Conservation (phyloP, 2,888 invertebrate species). For the Drosophila gaucha region DNA sequence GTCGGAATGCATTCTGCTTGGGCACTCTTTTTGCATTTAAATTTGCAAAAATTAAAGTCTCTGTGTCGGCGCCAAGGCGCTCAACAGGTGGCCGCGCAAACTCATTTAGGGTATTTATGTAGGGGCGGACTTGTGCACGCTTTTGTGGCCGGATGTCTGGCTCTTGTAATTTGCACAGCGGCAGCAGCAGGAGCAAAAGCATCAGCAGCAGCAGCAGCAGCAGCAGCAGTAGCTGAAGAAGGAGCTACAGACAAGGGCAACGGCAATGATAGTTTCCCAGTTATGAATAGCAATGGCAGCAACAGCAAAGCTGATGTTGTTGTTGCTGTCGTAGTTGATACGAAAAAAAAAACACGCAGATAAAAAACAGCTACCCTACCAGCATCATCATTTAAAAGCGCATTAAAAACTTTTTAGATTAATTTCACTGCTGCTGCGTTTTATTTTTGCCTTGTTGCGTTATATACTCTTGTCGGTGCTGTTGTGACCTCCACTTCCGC, state of each 20-base stretch:
- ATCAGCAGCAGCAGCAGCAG: conserved; percentile 33
- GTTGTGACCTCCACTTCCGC: background rate
- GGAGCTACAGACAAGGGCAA: conserved; percentile 21
- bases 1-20: conserved; percentile 14
- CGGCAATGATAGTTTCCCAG: conserved; percentile 31
- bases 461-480: conserved; percentile 54
- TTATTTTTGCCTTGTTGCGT: conserved; percentile 48
- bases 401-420: conserved; percentile 84
- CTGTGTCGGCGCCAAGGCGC: conserved; percentile 15
- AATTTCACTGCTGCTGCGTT: conserved; percentile 74
- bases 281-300: conserved; percentile 34
- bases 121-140: conserved; percentile 22
- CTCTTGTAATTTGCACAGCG: conserved; percentile 75
- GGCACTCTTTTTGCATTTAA: conserved; percentile 57
- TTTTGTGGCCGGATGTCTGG: conserved; percentile 64
- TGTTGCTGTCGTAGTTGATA: conserved; percentile 26
- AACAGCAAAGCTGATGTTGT: conserved; percentile 12
- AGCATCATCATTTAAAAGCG: conserved; percentile 83
- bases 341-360: conserved; percentile 1
- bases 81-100: conserved; percentile 71
- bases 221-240: conserved; percentile 20
- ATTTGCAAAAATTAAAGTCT: conserved; percentile 78
- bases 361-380: conserved; percentile 46
- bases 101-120: conserved; percentile 60
- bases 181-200: conserved; percentile 16